These are phyloP conservation scores for Aurelia aurita complex sp. Pacific DNA, from an alignment of 30 jellyfish, hydroid and myxozoan species.

Conservation along the genomic window DNA sequence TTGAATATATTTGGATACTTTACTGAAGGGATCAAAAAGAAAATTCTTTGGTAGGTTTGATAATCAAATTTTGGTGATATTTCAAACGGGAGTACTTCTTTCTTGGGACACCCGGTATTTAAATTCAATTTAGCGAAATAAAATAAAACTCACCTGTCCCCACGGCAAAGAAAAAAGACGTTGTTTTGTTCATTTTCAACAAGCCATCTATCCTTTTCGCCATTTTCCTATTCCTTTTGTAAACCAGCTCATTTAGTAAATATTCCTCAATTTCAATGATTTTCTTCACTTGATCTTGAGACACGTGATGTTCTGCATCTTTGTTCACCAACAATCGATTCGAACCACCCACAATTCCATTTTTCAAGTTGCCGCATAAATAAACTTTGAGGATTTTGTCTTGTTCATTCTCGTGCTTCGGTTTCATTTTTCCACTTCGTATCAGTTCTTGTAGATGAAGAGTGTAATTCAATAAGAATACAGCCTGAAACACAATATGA, in stretches of 20 bases:
- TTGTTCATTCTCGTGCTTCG: slow-evolving; percentile 64
- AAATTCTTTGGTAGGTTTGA: too few relatives aligned
- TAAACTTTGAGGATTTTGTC: slow-evolving; percentile 58
- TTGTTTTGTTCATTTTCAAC: slow-evolving; percentile 28
- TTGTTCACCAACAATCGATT: slow-evolving; percentile 40
- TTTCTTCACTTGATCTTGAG: slow-evolving; percentile 54
- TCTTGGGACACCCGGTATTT: too few relatives aligned
- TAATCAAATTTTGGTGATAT: too few relatives aligned
- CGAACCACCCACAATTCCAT: slow-evolving; percentile 58
- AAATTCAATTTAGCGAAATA: too few relatives aligned
- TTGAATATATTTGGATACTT: too few relatives aligned
- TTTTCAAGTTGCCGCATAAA: slow-evolving; percentile 69
- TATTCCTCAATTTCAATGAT: slow-evolving; percentile 71
- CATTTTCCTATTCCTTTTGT: slow-evolving; percentile 75
- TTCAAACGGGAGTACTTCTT: too few relatives aligned
- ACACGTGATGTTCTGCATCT: slow-evolving; percentile 44
- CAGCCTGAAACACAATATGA: slow-evolving; percentile 45
- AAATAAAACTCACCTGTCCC: slow-evolving; percentile 54
- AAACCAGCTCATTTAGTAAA: slow-evolving; percentile 59
- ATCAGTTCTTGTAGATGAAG: slow-evolving; percentile 73
- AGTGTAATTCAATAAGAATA: slow-evolving; percentile 66
- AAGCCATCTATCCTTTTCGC: slow-evolving; percentile 66
- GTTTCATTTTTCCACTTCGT: slow-evolving; percentile 58
- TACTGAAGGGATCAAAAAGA: too few relatives aligned
- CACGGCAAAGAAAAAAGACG: slow-evolving; percentile 58